phyloP scores from a whole-genome alignment of 2,888 invertebrate species.

The Xanthorhoe designata region DNA sequence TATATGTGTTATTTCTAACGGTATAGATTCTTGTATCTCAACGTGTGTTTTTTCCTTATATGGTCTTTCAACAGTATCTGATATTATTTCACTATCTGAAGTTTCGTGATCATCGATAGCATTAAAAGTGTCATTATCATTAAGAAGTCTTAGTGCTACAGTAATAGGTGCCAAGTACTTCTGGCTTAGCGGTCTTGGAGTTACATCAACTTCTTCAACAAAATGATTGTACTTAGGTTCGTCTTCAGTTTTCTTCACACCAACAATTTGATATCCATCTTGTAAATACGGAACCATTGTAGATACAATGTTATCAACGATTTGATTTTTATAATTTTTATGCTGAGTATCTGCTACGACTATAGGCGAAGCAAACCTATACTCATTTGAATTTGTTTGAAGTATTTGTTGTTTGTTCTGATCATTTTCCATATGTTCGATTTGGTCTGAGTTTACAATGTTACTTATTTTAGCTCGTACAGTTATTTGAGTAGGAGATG shows the following conservation, averaged over 20 bases:
- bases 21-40: slow-evolving; percentile 88
- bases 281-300: slow-evolving; percentile 77
- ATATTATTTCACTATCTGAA: slow-evolving; percentile 72
- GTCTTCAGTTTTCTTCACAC: slow-evolving; percentile 62
- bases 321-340: slow-evolving; percentile 65
- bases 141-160: slow-evolving; percentile 84
- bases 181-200: slow-evolving; percentile 83
- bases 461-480: slow-evolving; percentile 72
- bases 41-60: slow-evolving; percentile 82
- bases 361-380: slow-evolving; percentile 77
- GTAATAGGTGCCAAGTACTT: slow-evolving; percentile 87
- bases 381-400: slow-evolving; percentile 58
- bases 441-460: slow-evolving; percentile 58
- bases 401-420: slow-evolving; percentile 49
- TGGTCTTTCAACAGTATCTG: slow-evolving; percentile 70
- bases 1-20: slow-evolving; percentile 81
- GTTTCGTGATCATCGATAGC: slow-evolving; percentile 70
- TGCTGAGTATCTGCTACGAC: slow-evolving; percentile 72
- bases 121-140: slow-evolving; percentile 71
- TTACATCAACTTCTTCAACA: slow-evolving; percentile 73
- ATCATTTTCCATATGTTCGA: slow-evolving; percentile 55
- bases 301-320: slow-evolving; percentile 73
- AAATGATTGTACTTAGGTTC: slow-evolving; percentile 49
- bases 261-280: slow-evolving; percentile 77
- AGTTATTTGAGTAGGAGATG: slow-evolving; percentile 60